Conservation (phyloP, 2,888 invertebrate genomes). For the Taphrorychus bicolor region DNA sequence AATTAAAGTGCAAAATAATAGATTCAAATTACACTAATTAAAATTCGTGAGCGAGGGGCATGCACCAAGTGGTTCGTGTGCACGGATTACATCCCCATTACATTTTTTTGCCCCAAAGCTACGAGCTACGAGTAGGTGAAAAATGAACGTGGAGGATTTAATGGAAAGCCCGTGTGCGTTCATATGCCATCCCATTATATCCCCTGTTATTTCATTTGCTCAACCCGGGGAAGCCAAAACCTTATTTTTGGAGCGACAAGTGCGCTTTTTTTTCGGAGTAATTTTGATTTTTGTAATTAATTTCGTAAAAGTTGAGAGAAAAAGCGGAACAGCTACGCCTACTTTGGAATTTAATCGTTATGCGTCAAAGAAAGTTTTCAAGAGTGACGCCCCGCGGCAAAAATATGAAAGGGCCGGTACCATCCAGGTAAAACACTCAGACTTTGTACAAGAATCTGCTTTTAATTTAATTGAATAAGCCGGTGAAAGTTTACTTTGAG, state of each 20-base stretch:
- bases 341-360: too few relatives aligned
- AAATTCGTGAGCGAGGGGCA: not conserved
- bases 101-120: slow-evolving; percentile 6
- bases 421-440: not conserved
- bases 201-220: slow-evolving; percentile 8
- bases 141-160: not conserved
- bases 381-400: not conserved
- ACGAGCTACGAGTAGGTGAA: not conserved
- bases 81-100: slow-evolving; percentile 6
- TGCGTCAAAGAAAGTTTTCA: not conserved
- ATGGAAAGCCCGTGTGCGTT: slow-evolving; percentile 1
- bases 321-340: not conserved
- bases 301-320: not conserved
- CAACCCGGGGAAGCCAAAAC: not conserved
- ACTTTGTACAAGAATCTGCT: slow-evolving; percentile 1
- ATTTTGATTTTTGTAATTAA: not conserved
- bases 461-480: slow-evolving; percentile 7
- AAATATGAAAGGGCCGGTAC: not conserved
- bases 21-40: slow-evolving; percentile 6
- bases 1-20: too few relatives aligned
- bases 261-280: not conserved
- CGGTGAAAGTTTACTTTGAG: not conserved
- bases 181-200: slow-evolving; percentile 9
- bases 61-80: not conserved
- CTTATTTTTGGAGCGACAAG: not conserved